Evolutionary conservation across 2,888 invertebrate genomes (phyloP).

Genomic region (Macaria notata): DNA sequence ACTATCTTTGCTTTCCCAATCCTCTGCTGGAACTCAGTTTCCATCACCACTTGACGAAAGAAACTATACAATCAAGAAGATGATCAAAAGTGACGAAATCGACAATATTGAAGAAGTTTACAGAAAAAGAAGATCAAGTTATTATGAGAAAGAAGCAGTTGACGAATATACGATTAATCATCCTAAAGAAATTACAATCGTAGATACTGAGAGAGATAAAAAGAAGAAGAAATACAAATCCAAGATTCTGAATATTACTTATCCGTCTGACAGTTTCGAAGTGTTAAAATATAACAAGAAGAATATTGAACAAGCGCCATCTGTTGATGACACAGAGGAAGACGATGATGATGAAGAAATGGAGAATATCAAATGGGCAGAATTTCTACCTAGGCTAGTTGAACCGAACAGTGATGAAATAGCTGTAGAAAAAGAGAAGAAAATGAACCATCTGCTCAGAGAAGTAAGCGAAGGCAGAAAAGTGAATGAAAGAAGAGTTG

Average conservation of each 20-base stretch:
- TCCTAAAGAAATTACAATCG: not conserved
- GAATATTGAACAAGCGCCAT: conserved; percentile 49
- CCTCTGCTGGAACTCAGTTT: conserved; percentile 52
- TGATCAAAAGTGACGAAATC: not conserved
- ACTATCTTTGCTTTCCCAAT: conserved; percentile 52
- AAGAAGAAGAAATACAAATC: conserved; percentile 41
- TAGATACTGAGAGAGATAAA: conserved; percentile 11
- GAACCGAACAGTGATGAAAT: conserved; percentile 19
- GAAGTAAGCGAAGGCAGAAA: conserved; percentile 30
- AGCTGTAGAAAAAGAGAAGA: conserved; percentile 8
- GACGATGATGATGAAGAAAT: conserved; percentile 25
- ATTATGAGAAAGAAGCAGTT: not conserved
- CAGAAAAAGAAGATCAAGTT: too few species aligned
- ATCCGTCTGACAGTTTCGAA: conserved; percentile 41
- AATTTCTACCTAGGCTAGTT: conserved; percentile 27
- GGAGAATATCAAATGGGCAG: conserved; percentile 25
- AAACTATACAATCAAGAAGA: conserved; percentile 9
- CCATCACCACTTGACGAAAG: conserved; percentile 38
- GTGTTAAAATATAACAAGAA: conserved; percentile 50
- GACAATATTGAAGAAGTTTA: too few species aligned
- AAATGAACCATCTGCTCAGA: conserved; percentile 22
- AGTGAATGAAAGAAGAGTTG: conserved; percentile 15
- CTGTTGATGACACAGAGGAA: conserved; percentile 41
- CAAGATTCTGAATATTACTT: conserved; percentile 36
- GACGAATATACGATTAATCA: conserved; percentile 7